Base-by-base conservation (phyloP, 2,888 invertebrate species). In the Amiota mariae region DNA sequence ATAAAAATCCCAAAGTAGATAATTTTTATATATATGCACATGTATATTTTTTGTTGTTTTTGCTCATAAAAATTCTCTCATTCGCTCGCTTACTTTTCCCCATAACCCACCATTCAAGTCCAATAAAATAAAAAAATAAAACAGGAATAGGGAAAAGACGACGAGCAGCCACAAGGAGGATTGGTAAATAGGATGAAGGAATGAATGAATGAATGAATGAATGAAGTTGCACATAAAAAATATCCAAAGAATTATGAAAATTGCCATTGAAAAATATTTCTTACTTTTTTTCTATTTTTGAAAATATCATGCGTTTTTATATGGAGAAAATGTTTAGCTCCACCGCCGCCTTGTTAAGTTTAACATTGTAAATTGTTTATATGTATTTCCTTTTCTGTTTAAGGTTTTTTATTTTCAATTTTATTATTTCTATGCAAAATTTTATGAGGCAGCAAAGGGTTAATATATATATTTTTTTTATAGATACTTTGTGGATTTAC, bases 201-300 rank as follows among this genome's bases (percentile, higher is more conserved):
- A 70, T 47, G 70, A 63, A 64, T 70, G 6, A 36, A 66, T 56
- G 70, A 66, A 70, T 47, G 70, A 63, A 64, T 70, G 73, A 56
- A 46, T 71, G 36, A 36, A 66, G 59, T 54, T 61, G 48, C 18
- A 20, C 20, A 73, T 76, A 66, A 77, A 80, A 76, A 75, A 75
- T 75, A 73, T 64, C 74, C 18, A 67, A 72, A 72, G 79, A 80
- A 76, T 79, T 78, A 81, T 77, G 76, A 76, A 77, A 77, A 80
- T 80, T 76, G 76, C 72, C 73, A 46, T 64, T 71, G 70, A 56
- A 77, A 70, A 73, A 24, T 24, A 24, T 3, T 2, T 24, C n/a
- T n/a, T n/a, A n/a, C n/a, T n/a, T n/a, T n/a, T 24, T 24, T 24
- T 24, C 3, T 1, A 1, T 2, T 24, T 24, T 3, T 24, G 1